Conservation (phyloP, 2,113 vertebrate species). For the Bucco capensis region DNA sequence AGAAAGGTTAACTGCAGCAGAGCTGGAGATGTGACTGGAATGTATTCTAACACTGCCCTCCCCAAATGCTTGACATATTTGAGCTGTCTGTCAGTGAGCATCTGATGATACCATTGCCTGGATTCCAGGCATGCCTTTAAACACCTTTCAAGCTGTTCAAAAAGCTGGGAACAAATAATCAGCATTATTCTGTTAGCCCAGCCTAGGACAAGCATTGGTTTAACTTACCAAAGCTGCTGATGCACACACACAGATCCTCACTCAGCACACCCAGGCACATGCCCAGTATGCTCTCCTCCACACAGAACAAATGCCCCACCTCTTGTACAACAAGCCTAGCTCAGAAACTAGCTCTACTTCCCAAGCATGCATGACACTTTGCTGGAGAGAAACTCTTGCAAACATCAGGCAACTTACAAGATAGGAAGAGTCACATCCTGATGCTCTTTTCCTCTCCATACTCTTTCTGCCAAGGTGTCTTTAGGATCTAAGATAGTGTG, state of each 20-base stretch:
- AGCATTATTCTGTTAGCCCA: slow-evolving; percentile 5
- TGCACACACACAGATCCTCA: not conserved
- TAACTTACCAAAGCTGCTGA: not conserved
- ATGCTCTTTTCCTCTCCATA: not conserved
- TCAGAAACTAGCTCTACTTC: not conserved
- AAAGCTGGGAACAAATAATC: not conserved
- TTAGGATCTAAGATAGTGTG: not conserved
- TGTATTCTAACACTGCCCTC: slow-evolving; percentile 2
- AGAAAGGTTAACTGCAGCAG: not conserved
- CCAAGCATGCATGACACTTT: not conserved
- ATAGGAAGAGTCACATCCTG: not conserved
- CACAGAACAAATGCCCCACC: not conserved
- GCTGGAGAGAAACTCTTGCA: not conserved
- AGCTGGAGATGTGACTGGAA: not conserved
- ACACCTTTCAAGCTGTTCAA: not conserved
- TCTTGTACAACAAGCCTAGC: not conserved
- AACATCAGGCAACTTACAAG: not conserved
- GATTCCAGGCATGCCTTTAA: not conserved
- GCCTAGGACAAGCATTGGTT: slow-evolving; percentile 4
- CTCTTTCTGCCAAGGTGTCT: not conserved
- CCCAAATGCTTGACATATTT: not conserved
- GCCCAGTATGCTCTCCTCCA: not conserved
- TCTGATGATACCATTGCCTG: not conserved
- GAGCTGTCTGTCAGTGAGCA: slow-evolving; percentile 16
- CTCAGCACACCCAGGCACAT: too few relatives aligned